Conservation (phyloP, 2,113 vertebrate genomes). For the Notarius quadriscutis region DNA sequence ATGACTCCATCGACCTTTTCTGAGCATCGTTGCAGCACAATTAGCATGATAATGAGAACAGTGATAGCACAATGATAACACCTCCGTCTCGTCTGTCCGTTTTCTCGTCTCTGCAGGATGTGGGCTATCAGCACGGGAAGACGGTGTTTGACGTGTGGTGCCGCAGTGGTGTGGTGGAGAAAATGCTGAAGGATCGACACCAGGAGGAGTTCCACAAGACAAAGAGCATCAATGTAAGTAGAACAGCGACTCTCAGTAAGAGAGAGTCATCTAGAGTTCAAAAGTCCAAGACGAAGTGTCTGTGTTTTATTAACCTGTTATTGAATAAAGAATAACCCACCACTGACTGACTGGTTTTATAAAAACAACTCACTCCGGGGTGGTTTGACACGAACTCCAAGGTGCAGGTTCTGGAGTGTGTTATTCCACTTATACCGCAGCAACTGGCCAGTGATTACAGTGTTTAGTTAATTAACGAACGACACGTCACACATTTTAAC, state of each 20-base stretch:
- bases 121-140: constrained; percentile 89
- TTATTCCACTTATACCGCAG: neutral
- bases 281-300: neutral
- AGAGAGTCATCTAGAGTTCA: neutral
- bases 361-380: neutral
- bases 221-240: constrained; percentile 79
- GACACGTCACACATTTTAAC: neutral
- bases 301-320: neutral
- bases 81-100: neutral
- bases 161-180: constrained; percentile 84
- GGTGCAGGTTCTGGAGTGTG: neutral
- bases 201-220: constrained; percentile 81
- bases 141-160: constrained; percentile 88
- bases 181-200: constrained; percentile 87
- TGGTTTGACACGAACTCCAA: neutral
- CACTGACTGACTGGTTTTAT: neutral
- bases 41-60: neutral
- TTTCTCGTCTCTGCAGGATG: constrained; percentile 73
- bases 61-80: neutral
- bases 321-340: neutral
- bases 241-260: neutral
- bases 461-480: neutral
- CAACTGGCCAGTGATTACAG: neutral
- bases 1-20: neutral
- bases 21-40: neutral